A percentile compares a stretch with the other conserved stretches of the same genome.
phyloP scores from a whole-genome alignment of 2,113 vertebrate species.

The Eudyptes chrysolophus region DNA sequence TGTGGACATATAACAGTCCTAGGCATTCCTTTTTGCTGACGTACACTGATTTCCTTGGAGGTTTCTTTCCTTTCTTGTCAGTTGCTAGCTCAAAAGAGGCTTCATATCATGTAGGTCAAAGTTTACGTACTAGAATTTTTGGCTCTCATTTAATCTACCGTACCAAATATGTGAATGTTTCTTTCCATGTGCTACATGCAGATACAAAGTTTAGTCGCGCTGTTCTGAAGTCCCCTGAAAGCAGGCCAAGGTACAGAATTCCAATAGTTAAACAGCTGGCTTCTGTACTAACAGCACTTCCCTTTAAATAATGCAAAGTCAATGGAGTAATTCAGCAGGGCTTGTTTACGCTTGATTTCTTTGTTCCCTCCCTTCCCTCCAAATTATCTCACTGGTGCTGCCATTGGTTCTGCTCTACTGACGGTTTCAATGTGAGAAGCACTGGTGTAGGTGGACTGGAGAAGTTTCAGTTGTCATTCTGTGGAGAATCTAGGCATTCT shows the following conservation, averaged over 20 bases:
- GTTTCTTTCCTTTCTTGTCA: slow-evolving; percentile 20
- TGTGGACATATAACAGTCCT: not conserved
- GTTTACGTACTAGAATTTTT: slow-evolving; percentile 13
- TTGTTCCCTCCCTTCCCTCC: not conserved
- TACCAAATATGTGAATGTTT: not conserved
- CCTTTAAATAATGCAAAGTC: slow-evolving; percentile 58
- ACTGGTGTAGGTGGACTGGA: not conserved
- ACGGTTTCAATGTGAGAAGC: not conserved
- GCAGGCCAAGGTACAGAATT: slow-evolving; percentile 32
- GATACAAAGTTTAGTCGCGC: not conserved
- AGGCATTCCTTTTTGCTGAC: slow-evolving; percentile 35
- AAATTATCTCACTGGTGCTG: not conserved
- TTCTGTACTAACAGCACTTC: slow-evolving; percentile 55
- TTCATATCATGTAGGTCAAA: slow-evolving; percentile 12
- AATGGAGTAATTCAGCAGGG: slow-evolving; percentile 58
- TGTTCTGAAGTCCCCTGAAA: slow-evolving; percentile 19
- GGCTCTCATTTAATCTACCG: not conserved
- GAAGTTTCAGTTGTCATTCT: not conserved
- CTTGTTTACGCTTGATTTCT: not conserved
- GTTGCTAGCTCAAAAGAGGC: not conserved
- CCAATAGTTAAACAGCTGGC: slow-evolving; percentile 64
- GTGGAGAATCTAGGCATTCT: not conserved
- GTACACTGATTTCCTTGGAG: slow-evolving; percentile 3
- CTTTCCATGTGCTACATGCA: not conserved
- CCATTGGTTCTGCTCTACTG: not conserved